Percentiles rank a stretch among this genome's conserved stretches.
Conservation (phyloP, 2,113 vertebrate species). For the Eretmochelys imbricata region DNA sequence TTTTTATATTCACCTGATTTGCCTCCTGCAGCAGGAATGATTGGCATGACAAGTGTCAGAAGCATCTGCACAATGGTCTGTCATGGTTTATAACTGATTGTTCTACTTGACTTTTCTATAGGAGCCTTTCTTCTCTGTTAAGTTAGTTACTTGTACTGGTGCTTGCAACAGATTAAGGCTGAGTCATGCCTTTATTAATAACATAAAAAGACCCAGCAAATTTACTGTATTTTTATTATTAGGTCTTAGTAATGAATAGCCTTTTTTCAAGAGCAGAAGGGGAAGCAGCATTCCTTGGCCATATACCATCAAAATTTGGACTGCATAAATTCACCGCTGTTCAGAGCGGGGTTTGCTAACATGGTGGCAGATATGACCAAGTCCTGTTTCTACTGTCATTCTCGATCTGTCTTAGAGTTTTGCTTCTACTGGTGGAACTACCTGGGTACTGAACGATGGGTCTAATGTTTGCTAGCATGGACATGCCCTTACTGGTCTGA, state of each 20-base stretch:
- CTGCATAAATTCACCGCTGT: accelerated
- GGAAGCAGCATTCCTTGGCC: neutral
- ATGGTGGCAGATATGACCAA: neutral
- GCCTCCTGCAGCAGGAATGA: neutral
- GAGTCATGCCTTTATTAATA: conserved; percentile 35
- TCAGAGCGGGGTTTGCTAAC: conserved; percentile 1
- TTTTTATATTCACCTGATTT: conserved; percentile 8
- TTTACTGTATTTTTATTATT: conserved; percentile 40
- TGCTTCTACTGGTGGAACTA: neutral
- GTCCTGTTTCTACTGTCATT: neutral
- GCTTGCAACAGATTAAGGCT: neutral
- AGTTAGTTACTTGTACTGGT: neutral
- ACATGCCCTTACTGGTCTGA: neutral
- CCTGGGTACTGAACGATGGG: neutral
- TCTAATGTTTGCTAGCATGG: accelerated
- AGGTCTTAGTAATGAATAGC: neutral
- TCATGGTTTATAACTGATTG: neutral
- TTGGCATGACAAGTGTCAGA: neutral
- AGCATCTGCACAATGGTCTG: neutral
- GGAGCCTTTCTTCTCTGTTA: conserved; percentile 14
- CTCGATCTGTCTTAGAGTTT: neutral
- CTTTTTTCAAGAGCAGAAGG: neutral
- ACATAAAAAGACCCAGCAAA: neutral
- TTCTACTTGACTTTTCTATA: conserved; percentile 15
- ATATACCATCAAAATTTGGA: neutral